phyloP scores from a whole-genome alignment of 2,113 vertebrate genomes.

The Periophthalmodon schlosseri region DNA sequence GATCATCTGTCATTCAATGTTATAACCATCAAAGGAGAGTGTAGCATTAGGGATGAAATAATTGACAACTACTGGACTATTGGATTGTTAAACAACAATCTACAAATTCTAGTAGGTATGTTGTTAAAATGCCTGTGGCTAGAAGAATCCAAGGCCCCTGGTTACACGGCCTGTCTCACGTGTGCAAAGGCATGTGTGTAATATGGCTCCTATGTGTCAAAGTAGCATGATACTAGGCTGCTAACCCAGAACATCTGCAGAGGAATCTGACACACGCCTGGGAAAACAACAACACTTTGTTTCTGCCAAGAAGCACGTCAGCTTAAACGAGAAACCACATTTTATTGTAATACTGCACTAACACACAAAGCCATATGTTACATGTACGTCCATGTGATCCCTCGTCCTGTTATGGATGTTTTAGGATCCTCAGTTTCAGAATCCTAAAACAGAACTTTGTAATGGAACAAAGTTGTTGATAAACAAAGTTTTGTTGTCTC shows the following conservation, averaged over 20 bases:
- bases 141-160: not conserved
- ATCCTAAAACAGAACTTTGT: not conserved
- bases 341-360: not conserved
- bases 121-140: constrained; percentile 12
- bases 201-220: constrained; percentile 55
- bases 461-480: not conserved
- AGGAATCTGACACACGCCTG: constrained; percentile 57
- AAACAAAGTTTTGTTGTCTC: not conserved
- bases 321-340: not conserved
- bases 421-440: not conserved
- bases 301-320: constrained; percentile 11
- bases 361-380: not conserved
- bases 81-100: not conserved
- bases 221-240: constrained; percentile 46
- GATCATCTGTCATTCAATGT: constrained; percentile 62
- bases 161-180: constrained; percentile 17
- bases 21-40: too few species aligned
- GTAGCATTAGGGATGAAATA: not conserved
- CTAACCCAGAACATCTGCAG: constrained; percentile 50
- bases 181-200: constrained; percentile 22
- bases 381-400: too few species aligned
- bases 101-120: constrained; percentile 2
- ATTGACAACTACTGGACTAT: not conserved
- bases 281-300: constrained; percentile 49
- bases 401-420: not conserved